phyloP scores from a whole-genome alignment of 1,140 invertebrate species.

The Anastatus disparis region DNA sequence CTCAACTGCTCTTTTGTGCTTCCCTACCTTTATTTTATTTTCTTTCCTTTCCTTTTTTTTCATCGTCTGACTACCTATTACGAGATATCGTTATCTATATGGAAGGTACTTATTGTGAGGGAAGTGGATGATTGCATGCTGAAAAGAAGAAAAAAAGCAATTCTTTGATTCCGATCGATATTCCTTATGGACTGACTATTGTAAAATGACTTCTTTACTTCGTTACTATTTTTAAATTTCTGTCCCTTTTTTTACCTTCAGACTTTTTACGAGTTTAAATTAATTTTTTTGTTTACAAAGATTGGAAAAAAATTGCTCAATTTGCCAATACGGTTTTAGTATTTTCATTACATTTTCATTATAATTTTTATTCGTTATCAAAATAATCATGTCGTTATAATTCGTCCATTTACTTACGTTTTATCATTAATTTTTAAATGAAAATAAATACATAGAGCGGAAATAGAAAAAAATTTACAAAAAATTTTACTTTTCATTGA shows the following conservation, averaged over 20 bases:
- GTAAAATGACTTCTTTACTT: background rate
- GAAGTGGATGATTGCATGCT: constrained; percentile 1
- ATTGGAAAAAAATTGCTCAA: too few species aligned
- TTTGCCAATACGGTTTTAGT: too few species aligned
- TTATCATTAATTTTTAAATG: too few species aligned
- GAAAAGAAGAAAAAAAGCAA: background rate
- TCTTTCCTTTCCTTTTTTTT: background rate
- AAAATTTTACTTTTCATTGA: too few species aligned
- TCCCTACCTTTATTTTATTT: background rate
- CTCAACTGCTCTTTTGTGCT: background rate
- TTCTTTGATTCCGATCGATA: constrained; percentile 10
- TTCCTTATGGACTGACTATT: background rate
- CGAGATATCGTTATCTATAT: background rate
- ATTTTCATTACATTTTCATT: too few species aligned
- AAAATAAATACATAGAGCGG: too few species aligned
- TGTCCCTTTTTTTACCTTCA: background rate
- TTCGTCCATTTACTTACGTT: too few species aligned
- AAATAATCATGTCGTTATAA: too few species aligned
- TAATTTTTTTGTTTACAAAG: too few species aligned
- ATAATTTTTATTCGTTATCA: too few species aligned
- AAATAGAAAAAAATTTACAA: too few species aligned
- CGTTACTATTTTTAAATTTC: background rate
- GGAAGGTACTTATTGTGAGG: background rate
- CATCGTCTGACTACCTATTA: background rate
- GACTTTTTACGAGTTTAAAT: too few species aligned